Percentiles rank a stretch among this genome's conserved stretches.
Evolutionary conservation across 2,888 invertebrate species (phyloP).

Genomic region (Chromoteleia sp.): DNA sequence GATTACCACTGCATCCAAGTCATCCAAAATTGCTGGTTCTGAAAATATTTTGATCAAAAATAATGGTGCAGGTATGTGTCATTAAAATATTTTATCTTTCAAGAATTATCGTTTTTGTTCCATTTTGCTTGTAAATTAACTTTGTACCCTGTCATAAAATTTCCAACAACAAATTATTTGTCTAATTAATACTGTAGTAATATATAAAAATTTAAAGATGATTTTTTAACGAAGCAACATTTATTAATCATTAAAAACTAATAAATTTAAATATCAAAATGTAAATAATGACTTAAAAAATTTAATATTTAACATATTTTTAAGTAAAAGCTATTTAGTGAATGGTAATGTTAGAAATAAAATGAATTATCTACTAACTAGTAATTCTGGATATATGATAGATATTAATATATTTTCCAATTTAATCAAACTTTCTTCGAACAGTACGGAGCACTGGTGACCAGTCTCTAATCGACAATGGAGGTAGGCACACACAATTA

Average conservation of each 20-base stretch:
- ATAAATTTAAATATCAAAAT: too few relatives aligned
- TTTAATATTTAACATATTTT: too few relatives aligned
- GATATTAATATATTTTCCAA: constrained; percentile 2
- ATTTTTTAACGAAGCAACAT: too few relatives aligned
- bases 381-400: neutral
- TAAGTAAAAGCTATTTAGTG: too few relatives aligned
- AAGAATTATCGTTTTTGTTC: neutral
- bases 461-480: constrained; percentile 86
- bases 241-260: too few relatives aligned
- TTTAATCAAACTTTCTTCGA: constrained; percentile 77
- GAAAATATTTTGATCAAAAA: constrained; percentile 92
- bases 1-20: constrained; percentile 96
- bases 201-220: too few relatives aligned
- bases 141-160: too few relatives aligned
- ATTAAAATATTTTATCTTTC: neutral
- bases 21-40: constrained; percentile 95
- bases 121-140: neutral
- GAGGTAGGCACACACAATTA: constrained; percentile 86
- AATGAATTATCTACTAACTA: too few relatives aligned
- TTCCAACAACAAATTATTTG: too few relatives aligned
- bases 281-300: too few relatives aligned
- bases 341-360: too few relatives aligned
- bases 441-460: constrained; percentile 86
- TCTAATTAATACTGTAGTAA: too few relatives aligned
- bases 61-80: constrained; percentile 88